Evolutionary conservation across 2,888 invertebrate species (phyloP), one percentile per base, ranked within the genome.

Genomic region (Leptinotarsa peninsularis): DNA sequence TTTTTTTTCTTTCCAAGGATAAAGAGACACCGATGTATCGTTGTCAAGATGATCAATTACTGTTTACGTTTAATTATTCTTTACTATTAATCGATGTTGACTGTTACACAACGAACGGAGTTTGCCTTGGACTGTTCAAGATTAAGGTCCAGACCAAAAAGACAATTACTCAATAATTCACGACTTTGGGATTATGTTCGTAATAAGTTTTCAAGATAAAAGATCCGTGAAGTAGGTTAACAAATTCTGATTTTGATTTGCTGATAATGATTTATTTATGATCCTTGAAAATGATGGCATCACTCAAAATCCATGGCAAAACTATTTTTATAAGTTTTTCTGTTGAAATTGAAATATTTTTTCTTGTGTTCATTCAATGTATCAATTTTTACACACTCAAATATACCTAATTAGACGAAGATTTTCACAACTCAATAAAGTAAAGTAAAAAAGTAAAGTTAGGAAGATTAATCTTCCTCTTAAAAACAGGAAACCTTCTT

Each of bases 21-120:
- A 4, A 58, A 18, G 23, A 13, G 58, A 27, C 23, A 58, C 14
- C 21, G 5, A 23, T 13, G 23, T 23, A 21, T 58, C 58, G 15
- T 58, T 23, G 21, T 58, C 4, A 58, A 58, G 23, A 58, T 58
- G 23, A 23, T 58, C 58, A 58, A 58, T 58, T 58, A 58, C 3
- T 58, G 7, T 43, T 58, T 13, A 21, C 23, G 23, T 23, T 4
- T 14, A 23, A 58, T 23, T 58, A 58, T 23, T 58, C 2, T 58
- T 23, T 4, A 23, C 15, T 23, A 58, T 58, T 58, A 14, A 58
- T 58, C 23, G 23, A 21, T 0, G 21, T 15, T 21, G 3, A 58
- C 23, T 27, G 15, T 58, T 58, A 1, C 23, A 4, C 15, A 58
- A 58, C 23, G 10, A 21, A 23, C 14, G 13, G 21, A 58, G 23